phyloP scores from a whole-genome alignment of 2,113 vertebrate species.

The Engraulis encrasicolus region DNA sequence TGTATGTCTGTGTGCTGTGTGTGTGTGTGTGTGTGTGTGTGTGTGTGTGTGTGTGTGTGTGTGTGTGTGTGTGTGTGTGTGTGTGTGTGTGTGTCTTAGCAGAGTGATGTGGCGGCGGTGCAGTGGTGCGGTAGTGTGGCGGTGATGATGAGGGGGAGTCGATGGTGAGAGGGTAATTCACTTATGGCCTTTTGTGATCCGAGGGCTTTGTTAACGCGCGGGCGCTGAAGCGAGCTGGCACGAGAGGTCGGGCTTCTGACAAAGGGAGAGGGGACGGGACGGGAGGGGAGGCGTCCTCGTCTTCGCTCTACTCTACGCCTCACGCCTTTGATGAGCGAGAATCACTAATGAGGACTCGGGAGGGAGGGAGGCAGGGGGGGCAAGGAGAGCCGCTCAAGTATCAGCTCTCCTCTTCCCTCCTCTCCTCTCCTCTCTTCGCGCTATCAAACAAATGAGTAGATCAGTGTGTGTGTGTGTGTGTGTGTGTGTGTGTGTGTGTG shows the following conservation, averaged over 20 bases:
- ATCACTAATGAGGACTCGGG: slow-evolving; percentile 69
- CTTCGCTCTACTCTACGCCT: slow-evolving; percentile 56
- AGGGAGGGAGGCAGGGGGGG: slow-evolving; percentile 52
- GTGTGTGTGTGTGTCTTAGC: too few species aligned
- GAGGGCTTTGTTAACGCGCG: slow-evolving; percentile 43
- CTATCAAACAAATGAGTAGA: too few species aligned
- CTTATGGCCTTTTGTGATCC: slow-evolving; percentile 71
- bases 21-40: too few species aligned
- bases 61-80: too few species aligned
- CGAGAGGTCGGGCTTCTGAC: slow-evolving; percentile 61
- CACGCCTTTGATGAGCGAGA: slow-evolving; percentile 58
- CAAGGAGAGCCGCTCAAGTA: slow-evolving; percentile 55
- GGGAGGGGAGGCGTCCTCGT: too few species aligned
- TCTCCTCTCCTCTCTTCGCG: too few species aligned
- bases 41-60: too few species aligned
- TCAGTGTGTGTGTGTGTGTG: not conserved
- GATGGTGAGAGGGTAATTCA: slow-evolving; percentile 63
- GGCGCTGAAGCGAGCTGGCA: slow-evolving; percentile 66
- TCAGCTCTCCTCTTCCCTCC: too few species aligned
- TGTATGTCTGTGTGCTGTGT: too few species aligned
- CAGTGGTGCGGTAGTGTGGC: too few species aligned
- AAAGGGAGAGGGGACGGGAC: slow-evolving; percentile 61
- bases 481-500: not conserved
- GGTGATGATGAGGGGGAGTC: too few species aligned
- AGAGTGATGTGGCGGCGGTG: too few species aligned